phyloP scores from a whole-genome alignment of 2,113 vertebrate species.

The Tragulus kanchil region DNA sequence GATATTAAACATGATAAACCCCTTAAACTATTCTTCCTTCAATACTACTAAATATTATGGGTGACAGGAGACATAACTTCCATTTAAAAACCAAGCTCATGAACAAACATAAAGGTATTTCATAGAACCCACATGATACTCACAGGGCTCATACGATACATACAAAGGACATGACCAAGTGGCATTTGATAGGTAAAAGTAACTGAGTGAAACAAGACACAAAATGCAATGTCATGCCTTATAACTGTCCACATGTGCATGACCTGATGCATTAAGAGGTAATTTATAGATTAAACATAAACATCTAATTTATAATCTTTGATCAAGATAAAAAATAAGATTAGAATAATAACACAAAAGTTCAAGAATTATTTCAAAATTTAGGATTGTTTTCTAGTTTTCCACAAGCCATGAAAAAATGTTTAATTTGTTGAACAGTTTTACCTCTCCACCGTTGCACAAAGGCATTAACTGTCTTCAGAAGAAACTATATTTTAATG shows the following conservation, averaged over 20 bases:
- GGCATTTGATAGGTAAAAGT: slow-evolving; percentile 35
- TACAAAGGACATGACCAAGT: neutral
- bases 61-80: neutral
- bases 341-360: neutral
- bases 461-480: slow-evolving; percentile 41
- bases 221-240: slow-evolving; percentile 32
- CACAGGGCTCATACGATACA: neutral
- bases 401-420: neutral
- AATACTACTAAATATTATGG: neutral
- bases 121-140: neutral
- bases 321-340: slow-evolving; percentile 23
- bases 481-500: slow-evolving; percentile 29
- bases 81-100: slow-evolving; percentile 24
- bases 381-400: slow-evolving; percentile 5
- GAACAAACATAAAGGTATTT: neutral
- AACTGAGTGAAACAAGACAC: slow-evolving; percentile 45
- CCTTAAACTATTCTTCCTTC: slow-evolving; percentile 5
- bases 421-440: slow-evolving; percentile 43
- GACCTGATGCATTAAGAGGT: neutral
- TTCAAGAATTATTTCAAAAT: slow-evolving; percentile 30
- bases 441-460: slow-evolving; percentile 26
- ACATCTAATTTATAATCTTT: slow-evolving; percentile 20
- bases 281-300: slow-evolving; percentile 48
- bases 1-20: neutral
- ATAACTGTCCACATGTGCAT: neutral